Base-by-base conservation (phyloP, 2,888 invertebrate species). In the Ecdyonurus torrentis region DNA sequence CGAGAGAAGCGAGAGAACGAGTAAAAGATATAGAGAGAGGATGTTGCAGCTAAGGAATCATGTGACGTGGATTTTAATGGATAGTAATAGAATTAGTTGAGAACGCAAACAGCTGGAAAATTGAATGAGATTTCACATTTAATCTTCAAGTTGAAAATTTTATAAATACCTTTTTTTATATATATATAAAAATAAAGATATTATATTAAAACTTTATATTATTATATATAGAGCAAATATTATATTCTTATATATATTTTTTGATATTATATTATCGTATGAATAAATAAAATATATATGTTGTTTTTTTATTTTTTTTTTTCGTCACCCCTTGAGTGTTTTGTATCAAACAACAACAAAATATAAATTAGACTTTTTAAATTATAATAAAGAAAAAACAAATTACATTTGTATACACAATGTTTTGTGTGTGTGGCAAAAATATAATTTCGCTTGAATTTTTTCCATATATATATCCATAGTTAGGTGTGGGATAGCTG, bases 81-180 rank as follows among this genome's bases (percentile, higher is more conserved):
- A 67, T 66, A 67, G 66, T 67, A 67, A 67, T 67, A 67, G 67
- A 67, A 67, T 67, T 67, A 67, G 65, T 60, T 61, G 60, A 52
- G 61, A 61, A 50, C 61, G 50, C 58, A 61, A 61, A 58, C 58
- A 52, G 62, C 55, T 62, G 59, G 62, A 59, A 62, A 62, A 63
- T 63, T 63, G 63, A 63, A 63, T 59, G 63, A 58, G 63, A 59
- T 63, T 52, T 37, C 37, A 37, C 37, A 37, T 37, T 37, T 15
- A 37, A 37, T 15, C 15, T 37, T 15, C 15, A 37, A 37, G 7
- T 37, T 37, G 37, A 37, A 37, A 37, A 37, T 37, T 37, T 37
- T 37, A 37, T 10, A 10, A 37, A 37, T n/a, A n/a, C n/a, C n/a
- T n/a, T n/a, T n/a, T n/a, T n/a, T n/a, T n/a, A n/a, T n/a, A n/a